These are phyloP conservation scores for Stichopus chloronotus DNA, from an alignment of 35 echinoderm and acorn worm species.

Conservation along the genomic window DNA sequence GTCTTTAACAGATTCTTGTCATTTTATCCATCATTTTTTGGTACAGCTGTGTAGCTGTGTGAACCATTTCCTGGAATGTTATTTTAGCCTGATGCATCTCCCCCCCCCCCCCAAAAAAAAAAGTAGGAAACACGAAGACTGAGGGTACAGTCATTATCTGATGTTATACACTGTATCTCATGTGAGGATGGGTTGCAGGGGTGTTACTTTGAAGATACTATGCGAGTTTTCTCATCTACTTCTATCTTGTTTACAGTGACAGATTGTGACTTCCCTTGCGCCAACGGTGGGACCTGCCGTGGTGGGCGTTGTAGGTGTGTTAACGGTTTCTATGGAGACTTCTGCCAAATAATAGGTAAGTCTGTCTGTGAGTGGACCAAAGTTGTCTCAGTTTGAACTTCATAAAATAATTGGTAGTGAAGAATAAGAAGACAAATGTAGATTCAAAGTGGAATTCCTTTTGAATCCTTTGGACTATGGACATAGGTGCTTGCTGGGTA, in stretches of 20 bases:
- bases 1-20: no score
- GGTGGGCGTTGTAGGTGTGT: constrained; percentile 72
- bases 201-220: no score
- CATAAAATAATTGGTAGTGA: background rate
- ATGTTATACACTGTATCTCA: no score
- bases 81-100: no score
- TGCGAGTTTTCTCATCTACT: background rate
- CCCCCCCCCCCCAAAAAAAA: no score
- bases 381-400: background rate
- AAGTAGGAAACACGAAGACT: no score
- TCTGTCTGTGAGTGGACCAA: background rate
- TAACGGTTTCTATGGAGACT: constrained; percentile 69
- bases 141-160: no score
- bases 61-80: no score
- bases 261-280: constrained; percentile 76
- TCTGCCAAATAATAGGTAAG: constrained; percentile 82
- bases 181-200: no score
- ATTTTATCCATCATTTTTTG: no score
- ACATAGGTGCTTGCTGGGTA: no score
- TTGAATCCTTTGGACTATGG: background rate
- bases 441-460: background rate
- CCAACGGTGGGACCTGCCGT: constrained; percentile 78
- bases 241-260: constrained; percentile 63
- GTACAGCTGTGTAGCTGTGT: no score
- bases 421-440: background rate